These are phyloP conservation scores for Tetramorium alpestre DNA, from an alignment of 1,140 invertebrate genomes.

Conservation along the genomic window DNA sequence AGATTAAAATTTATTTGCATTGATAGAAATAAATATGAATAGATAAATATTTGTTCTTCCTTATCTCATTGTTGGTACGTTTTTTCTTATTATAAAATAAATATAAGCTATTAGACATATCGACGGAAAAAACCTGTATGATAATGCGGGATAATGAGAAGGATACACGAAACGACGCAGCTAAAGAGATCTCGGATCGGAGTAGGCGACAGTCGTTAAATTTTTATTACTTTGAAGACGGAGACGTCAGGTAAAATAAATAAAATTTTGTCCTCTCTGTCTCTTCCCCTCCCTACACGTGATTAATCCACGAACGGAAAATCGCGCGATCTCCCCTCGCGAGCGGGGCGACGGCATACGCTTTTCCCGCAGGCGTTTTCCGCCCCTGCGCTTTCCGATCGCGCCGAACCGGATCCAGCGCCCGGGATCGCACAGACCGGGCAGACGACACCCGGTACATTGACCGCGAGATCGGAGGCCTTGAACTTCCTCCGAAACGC, in stretches of 20 bases:
- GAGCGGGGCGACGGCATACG: neutral
- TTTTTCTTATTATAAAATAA: neutral
- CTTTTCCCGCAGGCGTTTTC: neutral
- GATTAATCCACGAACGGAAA: neutral
- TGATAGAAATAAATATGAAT: neutral
- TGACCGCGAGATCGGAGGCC: conserved; percentile 37
- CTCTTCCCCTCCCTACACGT: neutral
- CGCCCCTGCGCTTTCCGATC: neutral
- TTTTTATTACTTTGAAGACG: too few relatives aligned
- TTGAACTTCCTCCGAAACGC: conserved; percentile 48
- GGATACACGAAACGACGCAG: neutral
- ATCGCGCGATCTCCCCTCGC: neutral
- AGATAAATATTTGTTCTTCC: neutral
- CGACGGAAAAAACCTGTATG: neutral
- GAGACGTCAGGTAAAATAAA: neutral
- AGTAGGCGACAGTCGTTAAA: too few relatives aligned
- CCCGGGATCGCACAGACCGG: neutral
- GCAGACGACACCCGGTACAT: conserved; percentile 34
- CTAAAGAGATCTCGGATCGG: too few relatives aligned
- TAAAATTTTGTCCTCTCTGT: neutral
- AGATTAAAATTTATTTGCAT: too few relatives aligned
- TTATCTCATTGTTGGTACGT: too few relatives aligned
- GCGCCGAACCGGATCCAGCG: neutral
- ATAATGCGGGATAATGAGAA: neutral
- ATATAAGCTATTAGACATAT: too few relatives aligned